phyloP scores from a whole-genome alignment of 2,888 invertebrate species.

The Eilema depressum region DNA sequence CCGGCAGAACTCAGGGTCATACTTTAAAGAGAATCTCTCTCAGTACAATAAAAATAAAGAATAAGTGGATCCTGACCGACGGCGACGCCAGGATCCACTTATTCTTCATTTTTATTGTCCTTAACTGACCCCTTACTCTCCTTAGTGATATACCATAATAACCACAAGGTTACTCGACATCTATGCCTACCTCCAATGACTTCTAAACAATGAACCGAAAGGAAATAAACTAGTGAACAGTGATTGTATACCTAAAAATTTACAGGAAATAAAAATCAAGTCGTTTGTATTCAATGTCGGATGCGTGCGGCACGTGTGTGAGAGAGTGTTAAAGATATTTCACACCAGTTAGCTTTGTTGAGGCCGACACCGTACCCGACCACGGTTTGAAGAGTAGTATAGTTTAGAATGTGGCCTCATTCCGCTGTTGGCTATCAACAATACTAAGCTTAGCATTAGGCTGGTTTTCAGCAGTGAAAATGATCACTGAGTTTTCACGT shows the following conservation, averaged over 20 bases:
- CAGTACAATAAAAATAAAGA: no score
- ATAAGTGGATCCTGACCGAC: no score
- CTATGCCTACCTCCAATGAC: no score
- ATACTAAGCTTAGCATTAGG: not conserved
- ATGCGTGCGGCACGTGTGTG: constrained; percentile 46
- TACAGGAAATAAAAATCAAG: constrained; percentile 49
- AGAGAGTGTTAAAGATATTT: constrained; percentile 49
- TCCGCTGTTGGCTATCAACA: not conserved
- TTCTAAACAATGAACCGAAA: constrained; percentile 30
- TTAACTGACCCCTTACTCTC: no score
- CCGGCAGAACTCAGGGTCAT: no score
- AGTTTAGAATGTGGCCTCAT: not conserved
- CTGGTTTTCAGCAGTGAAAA: not conserved
- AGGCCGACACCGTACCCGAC: constrained; percentile 35
- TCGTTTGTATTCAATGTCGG: constrained; percentile 63
- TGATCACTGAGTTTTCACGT: not conserved
- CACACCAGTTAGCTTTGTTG: constrained; percentile 45
- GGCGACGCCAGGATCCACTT: no score
- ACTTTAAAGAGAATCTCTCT: no score
- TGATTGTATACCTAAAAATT: constrained; percentile 42
- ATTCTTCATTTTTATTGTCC: no score
- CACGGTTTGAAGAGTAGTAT: constrained; percentile 31
- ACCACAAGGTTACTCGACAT: no score
- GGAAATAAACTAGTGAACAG: constrained; percentile 50
- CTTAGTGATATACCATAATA: no score